phyloP scores from a whole-genome alignment of 2,797 vertebrate genomes.

The Phyllotis vaccarum region DNA sequence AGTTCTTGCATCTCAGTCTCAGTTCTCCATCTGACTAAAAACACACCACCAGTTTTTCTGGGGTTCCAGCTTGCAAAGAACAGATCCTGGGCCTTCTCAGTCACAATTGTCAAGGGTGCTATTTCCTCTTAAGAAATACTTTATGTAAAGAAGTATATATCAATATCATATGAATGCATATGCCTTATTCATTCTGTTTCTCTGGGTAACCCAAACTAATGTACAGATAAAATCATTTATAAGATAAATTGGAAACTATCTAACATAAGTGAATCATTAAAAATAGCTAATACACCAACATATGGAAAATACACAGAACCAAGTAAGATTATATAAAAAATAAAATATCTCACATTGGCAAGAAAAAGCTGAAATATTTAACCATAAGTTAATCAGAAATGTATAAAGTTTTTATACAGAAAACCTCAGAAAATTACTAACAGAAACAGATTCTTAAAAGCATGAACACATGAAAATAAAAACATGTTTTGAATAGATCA shows the following conservation, averaged over 20 bases:
- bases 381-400: not conserved
- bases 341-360: slow-evolving; percentile 10
- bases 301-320: not conserved
- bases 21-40: not conserved
- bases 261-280: slow-evolving; percentile 17
- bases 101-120: not conserved
- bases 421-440: slow-evolving; percentile 10
- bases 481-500: not conserved
- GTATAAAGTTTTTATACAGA: not conserved
- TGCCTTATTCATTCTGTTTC: not conserved
- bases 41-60: not conserved
- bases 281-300: not conserved
- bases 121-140: not conserved
- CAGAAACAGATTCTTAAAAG: not conserved
- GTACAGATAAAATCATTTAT: not conserved
- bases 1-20: not conserved
- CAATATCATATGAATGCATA: not conserved
- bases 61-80: not conserved
- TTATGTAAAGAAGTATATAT: not conserved
- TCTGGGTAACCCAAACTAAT: not conserved
- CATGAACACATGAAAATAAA: not conserved
- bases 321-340: not conserved
- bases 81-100: not conserved
- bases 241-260: not conserved
- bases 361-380: not conserved